A percentile compares a stretch with the other conserved stretches of the same genome.
Evolutionary conservation across 2,888 invertebrate genomes (phyloP).

Genomic region (Desoria tigrina): DNA sequence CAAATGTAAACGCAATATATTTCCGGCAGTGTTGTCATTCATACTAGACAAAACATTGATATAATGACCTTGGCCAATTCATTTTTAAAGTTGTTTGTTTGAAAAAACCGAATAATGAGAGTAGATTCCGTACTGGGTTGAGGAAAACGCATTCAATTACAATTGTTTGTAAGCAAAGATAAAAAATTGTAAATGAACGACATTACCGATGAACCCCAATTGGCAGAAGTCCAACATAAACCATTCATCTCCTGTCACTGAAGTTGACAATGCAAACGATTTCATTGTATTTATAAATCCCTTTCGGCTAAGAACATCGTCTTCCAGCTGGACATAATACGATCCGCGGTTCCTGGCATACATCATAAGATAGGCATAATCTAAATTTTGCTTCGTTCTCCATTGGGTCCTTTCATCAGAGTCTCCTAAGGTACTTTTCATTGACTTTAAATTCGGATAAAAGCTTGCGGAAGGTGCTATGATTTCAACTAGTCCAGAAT

Average conservation of each 20-base stretch:
- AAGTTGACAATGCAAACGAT: constrained; percentile 76
- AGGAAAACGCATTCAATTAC: too few species aligned
- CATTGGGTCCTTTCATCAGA: constrained; percentile 80
- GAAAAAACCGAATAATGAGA: too few species aligned
- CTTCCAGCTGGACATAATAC: constrained; percentile 90
- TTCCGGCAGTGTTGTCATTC: too few species aligned
- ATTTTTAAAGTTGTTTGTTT: too few species aligned
- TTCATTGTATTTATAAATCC: constrained; percentile 83
- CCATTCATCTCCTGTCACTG: constrained; percentile 76
- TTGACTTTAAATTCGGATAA: constrained; percentile 79
- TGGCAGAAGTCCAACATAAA: constrained; percentile 90
- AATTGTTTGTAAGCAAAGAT: too few species aligned
- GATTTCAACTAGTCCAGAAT: constrained; percentile 82
- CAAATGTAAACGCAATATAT: too few species aligned
- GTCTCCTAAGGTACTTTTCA: constrained; percentile 81
- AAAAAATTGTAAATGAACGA: too few species aligned
- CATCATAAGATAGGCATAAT: constrained; percentile 91
- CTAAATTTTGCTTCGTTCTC: constrained; percentile 93
- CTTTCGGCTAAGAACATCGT: constrained; percentile 85
- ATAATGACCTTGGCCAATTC: too few species aligned
- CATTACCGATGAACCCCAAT: constrained; percentile 83
- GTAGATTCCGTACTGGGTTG: too few species aligned
- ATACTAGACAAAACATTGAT: too few species aligned
- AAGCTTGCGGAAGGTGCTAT: constrained; percentile 80
- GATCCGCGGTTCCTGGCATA: constrained; percentile 84